phyloP scores from a whole-genome alignment of 2,113 vertebrate genomes.

The Psittacula cyanocephala region DNA sequence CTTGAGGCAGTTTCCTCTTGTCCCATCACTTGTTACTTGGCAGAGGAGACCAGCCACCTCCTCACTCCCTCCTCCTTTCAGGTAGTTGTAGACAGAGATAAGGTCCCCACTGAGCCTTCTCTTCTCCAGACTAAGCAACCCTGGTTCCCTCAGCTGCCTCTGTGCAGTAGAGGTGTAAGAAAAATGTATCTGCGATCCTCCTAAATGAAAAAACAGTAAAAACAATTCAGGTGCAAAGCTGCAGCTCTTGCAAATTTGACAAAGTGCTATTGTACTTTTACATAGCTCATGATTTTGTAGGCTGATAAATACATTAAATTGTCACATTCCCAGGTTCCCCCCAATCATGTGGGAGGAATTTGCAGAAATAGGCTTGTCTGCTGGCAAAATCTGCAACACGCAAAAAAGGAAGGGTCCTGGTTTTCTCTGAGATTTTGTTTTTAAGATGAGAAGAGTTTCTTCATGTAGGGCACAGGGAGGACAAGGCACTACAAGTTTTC shows the following conservation, averaged over 20 bases:
- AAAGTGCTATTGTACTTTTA: neutral
- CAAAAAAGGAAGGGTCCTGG: neutral
- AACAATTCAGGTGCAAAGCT: neutral
- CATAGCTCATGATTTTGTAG: neutral
- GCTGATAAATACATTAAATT: too few species aligned
- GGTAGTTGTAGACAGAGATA: neutral
- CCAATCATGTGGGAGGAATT: neutral
- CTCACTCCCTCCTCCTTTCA: neutral
- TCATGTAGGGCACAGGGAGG: too few species aligned
- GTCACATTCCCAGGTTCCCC: neutral
- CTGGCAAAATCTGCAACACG: neutral
- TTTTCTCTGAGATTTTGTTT: neutral
- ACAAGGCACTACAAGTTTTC: neutral
- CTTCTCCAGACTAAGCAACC: neutral
- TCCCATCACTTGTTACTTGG: neutral
- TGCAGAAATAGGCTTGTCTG: accelerated
- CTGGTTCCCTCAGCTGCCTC: neutral
- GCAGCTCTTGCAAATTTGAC: neutral
- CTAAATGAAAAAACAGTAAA: neutral
- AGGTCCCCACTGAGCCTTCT: neutral
- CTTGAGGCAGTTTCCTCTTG: neutral
- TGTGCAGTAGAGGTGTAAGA: neutral
- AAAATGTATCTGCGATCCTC: neutral
- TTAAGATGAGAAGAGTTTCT: neutral
- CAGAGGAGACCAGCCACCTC: neutral